These are phyloP conservation scores for Austrolebias charrua DNA, from an alignment of 2,797 vertebrate genomes.

Conservation along the genomic window DNA sequence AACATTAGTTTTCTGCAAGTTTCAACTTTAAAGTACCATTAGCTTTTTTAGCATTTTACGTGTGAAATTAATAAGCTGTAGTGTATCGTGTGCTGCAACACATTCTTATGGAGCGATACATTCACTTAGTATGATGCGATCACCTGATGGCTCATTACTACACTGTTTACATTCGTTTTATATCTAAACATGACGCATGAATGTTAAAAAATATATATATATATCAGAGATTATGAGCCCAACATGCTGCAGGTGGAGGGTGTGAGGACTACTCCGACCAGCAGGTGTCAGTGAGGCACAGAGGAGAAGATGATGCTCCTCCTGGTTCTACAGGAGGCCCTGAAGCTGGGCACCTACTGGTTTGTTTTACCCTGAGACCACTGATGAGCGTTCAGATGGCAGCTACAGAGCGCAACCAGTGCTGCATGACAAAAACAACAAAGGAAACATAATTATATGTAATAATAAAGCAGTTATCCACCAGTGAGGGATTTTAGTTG, in stretches of 20 bases:
- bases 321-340: slow-evolving; percentile 7
- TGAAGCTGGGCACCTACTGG: slow-evolving; percentile 20
- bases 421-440: slow-evolving; percentile 7
- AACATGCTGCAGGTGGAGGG: background rate
- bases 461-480: background rate
- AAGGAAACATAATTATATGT: slow-evolving; percentile 1
- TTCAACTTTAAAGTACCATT: background rate
- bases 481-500: too few relatives aligned
- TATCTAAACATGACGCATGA: slow-evolving; percentile 13
- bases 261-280: slow-evolving; percentile 36
- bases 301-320: slow-evolving; percentile 17
- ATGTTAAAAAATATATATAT: background rate
- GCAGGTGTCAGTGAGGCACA: slow-evolving; percentile 65
- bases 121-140: slow-evolving; percentile 62
- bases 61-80: slow-evolving; percentile 16
- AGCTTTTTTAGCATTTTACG: slow-evolving; percentile 1
- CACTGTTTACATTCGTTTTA: slow-evolving; percentile 63
- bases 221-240: slow-evolving; percentile 5
- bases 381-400: slow-evolving; percentile 1
- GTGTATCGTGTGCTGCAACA: background rate
- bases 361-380: slow-evolving; percentile 60
- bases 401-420: background rate
- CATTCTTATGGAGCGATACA: slow-evolving; percentile 53
- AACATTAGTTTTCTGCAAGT: slow-evolving; percentile 10
- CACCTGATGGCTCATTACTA: slow-evolving; percentile 47